Base-by-base conservation (phyloP, 2,888 invertebrate species). In the Drosophila anceps region DNA sequence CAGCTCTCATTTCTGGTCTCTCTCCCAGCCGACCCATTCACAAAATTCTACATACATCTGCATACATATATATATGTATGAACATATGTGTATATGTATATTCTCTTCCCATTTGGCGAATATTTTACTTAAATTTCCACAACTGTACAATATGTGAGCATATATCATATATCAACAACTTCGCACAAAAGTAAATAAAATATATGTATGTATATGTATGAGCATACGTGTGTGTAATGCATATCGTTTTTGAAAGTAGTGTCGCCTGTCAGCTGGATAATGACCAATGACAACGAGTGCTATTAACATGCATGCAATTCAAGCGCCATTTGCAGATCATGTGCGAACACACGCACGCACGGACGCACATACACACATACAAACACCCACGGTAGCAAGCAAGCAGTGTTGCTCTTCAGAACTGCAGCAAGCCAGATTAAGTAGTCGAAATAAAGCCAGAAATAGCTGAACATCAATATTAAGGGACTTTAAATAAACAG, bases 291-390 rank as follows among this genome's bases (percentile, higher is more conserved):
- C 68, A 79, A 55, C 46, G 58, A 48, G 54, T 59, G 79, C 54
- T 43, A 79, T 79, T 73, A 73, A 76, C 68, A 79, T 76, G 76
- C 68, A 79, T 76, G 76, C 79, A 73, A 53, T 73, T 65, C 58
- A 76, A 73, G 73, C 73, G 65, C 69, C 74, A 24, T 4, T 50
- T 59, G 69, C 74, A 66, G 74, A 79, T 77, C 73, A 78, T 78
- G 57, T 77, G 54, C 53, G 37, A 55, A 64, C 46, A 27, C 46
- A 66, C 61, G 61, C 68, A 55, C 67, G 39, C 63, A 10, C 61
- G 18, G 57, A 58, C 33, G 37, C n/a, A 41, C 24, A n/a, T 29
- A 43, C 10, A 24, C 2, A 8, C 4, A 8, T 9, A 7, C 20
- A 13, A 24, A 68, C 75, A 61, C 73, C 51, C 73, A 27, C 65